Evolutionary conservation across 2,888 invertebrate genomes (phyloP).

Genomic region (Drosophila pegasa): DNA sequence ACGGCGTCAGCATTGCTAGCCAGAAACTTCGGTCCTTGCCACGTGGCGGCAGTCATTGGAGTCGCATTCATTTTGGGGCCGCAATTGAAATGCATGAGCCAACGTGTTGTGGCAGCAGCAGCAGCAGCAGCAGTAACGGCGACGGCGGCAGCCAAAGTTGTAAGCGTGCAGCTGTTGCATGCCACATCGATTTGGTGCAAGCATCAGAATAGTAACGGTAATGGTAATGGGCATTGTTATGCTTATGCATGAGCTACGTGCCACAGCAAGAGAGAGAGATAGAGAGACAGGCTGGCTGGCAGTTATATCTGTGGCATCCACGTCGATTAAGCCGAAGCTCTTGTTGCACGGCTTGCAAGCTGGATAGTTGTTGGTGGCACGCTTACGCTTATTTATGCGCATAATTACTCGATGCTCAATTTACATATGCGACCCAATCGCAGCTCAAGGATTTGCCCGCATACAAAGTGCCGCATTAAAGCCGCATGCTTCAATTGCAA

Average conservation of each 20-base stretch:
- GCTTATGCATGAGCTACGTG: slow-evolving; percentile 75
- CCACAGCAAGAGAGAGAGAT: slow-evolving; percentile 8
- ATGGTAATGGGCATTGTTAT: slow-evolving; percentile 54
- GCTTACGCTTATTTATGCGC: slow-evolving; percentile 69
- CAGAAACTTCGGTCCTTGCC: slow-evolving; percentile 18
- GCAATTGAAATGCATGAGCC: slow-evolving; percentile 69
- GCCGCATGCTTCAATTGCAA: slow-evolving; percentile 21
- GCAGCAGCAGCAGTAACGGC: background rate
- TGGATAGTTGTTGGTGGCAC: slow-evolving; percentile 23
- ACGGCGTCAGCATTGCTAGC: slow-evolving; percentile 64
- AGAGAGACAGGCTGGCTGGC: slow-evolving; percentile 5
- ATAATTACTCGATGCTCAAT: slow-evolving; percentile 68
- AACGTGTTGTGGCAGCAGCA: background rate
- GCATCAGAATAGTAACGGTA: slow-evolving; percentile 47
- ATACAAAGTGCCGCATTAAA: slow-evolving; percentile 65
- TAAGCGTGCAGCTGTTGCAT: slow-evolving; percentile 72
- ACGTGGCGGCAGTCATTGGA: slow-evolving; percentile 4
- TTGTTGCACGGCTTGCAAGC: slow-evolving; percentile 13
- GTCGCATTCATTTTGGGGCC: slow-evolving; percentile 43
- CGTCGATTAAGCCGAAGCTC: slow-evolving; percentile 59
- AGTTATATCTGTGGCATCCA: slow-evolving; percentile 38
- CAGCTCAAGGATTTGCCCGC: slow-evolving; percentile 58
- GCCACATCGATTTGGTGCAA: slow-evolving; percentile 67
- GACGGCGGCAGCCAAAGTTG: slow-evolving; percentile 45
- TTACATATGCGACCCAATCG: slow-evolving; percentile 68